A percentile compares a stretch with the other conserved stretches of the same genome.
These are phyloP conservation scores for Protodeltote pygarga DNA, from an alignment of 2,888 invertebrate species.

Conservation along the genomic window DNA sequence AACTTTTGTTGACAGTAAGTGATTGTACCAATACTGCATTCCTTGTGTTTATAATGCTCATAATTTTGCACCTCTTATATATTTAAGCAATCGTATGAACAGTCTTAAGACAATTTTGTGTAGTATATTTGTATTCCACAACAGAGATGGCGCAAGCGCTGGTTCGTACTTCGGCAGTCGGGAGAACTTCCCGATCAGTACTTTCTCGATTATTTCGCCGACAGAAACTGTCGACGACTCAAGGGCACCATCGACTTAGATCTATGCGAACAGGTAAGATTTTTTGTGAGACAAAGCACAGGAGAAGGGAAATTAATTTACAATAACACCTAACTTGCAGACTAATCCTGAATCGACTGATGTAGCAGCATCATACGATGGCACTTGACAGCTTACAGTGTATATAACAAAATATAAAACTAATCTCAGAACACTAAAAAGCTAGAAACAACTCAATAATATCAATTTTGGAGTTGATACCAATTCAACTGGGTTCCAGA, in stretches of 20 bases:
- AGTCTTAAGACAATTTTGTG: slow-evolving; percentile 25
- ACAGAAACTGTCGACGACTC: slow-evolving; percentile 93
- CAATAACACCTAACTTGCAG: no score
- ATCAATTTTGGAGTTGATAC: no score
- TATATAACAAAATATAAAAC: no score
- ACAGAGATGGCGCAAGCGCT: slow-evolving; percentile 97
- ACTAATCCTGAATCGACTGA: no score
- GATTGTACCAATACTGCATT: slow-evolving; percentile 49
- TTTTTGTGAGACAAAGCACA: no score
- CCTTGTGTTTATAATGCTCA: slow-evolving; percentile 31
- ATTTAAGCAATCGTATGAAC: not conserved
- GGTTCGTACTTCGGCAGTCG: slow-evolving; percentile 96
- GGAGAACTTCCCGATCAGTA: slow-evolving; percentile 98
- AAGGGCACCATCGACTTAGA: slow-evolving; percentile 97
- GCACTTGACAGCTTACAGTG: no score
- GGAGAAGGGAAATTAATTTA: no score
- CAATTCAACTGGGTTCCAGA: no score
- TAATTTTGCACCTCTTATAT: not conserved
- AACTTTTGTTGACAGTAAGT: slow-evolving; percentile 72
- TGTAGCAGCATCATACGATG: no score
- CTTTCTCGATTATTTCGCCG: slow-evolving; percentile 97
- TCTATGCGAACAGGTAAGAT: slow-evolving; percentile 96
- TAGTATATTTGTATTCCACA: slow-evolving; percentile 30
- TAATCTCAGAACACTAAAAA: no score
- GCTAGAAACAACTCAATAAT: no score